These are phyloP conservation scores for Rhynchotus rufescens DNA, from an alignment of 2,797 vertebrate genomes.

Conservation along the genomic window DNA sequence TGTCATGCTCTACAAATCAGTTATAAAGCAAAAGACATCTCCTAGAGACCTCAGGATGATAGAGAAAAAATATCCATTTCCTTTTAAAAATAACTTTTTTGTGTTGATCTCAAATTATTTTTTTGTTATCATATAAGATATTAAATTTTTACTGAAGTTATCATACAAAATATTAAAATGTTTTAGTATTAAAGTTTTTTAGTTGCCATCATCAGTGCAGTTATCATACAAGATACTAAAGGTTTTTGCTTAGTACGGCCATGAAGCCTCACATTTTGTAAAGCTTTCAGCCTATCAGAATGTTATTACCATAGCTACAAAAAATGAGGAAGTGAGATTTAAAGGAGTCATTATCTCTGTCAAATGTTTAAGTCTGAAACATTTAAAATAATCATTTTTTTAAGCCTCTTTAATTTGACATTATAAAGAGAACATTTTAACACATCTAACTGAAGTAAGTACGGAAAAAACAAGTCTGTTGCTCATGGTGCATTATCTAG, in stretches of 20 bases:
- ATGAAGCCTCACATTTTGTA: background rate
- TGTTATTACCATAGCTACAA: background rate
- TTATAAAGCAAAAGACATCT: background rate
- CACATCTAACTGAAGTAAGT: background rate
- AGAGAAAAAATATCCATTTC: background rate
- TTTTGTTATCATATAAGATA: background rate
- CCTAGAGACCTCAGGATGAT: background rate
- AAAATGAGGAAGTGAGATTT: constrained; percentile 39
- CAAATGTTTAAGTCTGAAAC: background rate
- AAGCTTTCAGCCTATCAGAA: background rate
- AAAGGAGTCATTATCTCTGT: background rate
- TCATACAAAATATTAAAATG: no score
- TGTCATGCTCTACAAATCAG: background rate
- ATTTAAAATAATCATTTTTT: background rate
- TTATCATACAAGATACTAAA: background rate
- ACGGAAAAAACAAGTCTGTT: background rate
- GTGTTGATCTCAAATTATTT: background rate
- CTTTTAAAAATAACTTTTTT: background rate
- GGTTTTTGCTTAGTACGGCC: background rate
- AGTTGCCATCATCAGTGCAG: no score
- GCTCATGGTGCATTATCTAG: background rate
- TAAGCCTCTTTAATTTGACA: background rate
- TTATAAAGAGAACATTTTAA: background rate
- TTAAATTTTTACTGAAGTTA: no score
- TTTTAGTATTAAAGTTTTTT: no score